Evolutionary conservation across 2,888 invertebrate genomes (phyloP).

Genomic region (Drosophila robusta): DNA sequence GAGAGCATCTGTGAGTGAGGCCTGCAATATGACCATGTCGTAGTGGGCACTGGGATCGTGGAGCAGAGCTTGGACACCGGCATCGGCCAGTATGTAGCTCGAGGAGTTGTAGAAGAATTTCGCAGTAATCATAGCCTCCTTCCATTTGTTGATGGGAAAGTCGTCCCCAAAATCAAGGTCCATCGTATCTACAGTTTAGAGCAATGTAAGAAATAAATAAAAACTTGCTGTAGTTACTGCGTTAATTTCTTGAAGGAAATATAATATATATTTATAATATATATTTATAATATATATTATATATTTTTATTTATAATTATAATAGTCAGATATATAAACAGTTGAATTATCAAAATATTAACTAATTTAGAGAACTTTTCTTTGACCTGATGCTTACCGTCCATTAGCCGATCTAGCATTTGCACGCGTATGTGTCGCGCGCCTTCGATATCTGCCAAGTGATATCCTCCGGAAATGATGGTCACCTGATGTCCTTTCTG

Average conservation of each 20-base stretch:
- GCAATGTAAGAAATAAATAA: background rate
- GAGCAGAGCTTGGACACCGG: slow-evolving; percentile 35
- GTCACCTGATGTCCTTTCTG: slow-evolving; percentile 55
- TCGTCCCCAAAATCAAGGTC: slow-evolving; percentile 11
- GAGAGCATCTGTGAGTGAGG: slow-evolving; percentile 74
- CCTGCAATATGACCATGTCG: slow-evolving; percentile 54
- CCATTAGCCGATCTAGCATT: slow-evolving; percentile 17
- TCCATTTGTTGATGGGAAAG: slow-evolving; percentile 38
- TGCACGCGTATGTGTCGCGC: slow-evolving; percentile 49
- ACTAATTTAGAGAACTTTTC: too few relatives aligned
- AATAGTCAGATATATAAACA: too few relatives aligned
- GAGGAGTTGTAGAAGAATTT: slow-evolving; percentile 42
- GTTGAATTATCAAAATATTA: too few relatives aligned
- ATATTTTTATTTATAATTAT: too few relatives aligned
- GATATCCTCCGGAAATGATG: slow-evolving; percentile 31
- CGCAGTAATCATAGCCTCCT: slow-evolving; percentile 30
- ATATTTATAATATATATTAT: too few relatives aligned
- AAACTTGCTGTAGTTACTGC: too few relatives aligned
- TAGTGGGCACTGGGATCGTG: slow-evolving; percentile 32
- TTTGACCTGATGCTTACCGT: slow-evolving; percentile 24
- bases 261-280: too few relatives aligned
- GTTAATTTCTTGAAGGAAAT: too few relatives aligned
- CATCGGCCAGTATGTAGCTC: slow-evolving; percentile 32
- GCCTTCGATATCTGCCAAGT: slow-evolving; percentile 44
- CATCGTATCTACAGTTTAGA: slow-evolving; percentile 17